Conservation (phyloP, 92 coral and sea anemone genomes). For the Paramuricea clavata region DNA sequence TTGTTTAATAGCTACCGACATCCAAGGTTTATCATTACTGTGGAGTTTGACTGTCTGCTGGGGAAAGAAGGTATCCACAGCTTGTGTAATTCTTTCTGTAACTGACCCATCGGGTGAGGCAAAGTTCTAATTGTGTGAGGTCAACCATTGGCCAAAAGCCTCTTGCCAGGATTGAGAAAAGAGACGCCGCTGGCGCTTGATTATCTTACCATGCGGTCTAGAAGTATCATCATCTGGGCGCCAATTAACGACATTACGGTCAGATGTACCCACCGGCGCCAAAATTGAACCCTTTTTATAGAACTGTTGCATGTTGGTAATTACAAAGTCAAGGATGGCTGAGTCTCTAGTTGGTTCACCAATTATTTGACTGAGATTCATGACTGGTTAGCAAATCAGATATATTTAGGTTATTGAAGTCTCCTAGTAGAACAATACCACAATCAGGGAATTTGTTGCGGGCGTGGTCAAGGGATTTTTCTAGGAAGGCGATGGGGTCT, state of each 20-base stretch:
- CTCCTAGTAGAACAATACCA: neutral
- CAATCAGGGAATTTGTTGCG: neutral
- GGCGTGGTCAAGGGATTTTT: neutral
- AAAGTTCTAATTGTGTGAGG: neutral
- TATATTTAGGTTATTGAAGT: neutral
- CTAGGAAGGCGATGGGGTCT: no score
- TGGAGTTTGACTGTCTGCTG: neutral
- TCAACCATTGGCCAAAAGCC: neutral
- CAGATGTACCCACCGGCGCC: neutral
- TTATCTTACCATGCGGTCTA: no score
- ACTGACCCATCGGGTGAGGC: neutral
- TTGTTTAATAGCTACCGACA: neutral
- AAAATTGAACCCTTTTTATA: no score
- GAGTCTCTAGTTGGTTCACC: slow-evolving; percentile 16
- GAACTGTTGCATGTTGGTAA: neutral
- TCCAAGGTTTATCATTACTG: neutral
- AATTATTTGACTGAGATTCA: slow-evolving; percentile 13
- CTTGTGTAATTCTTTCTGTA: neutral
- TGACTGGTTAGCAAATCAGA: slow-evolving; percentile 12
- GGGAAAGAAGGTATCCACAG: neutral
- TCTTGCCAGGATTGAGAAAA: neutral
- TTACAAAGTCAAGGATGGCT: slow-evolving; percentile 9
- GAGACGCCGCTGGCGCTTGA: neutral
- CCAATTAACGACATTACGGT: neutral
- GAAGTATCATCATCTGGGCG: no score